These are phyloP conservation scores for Plusia festucae DNA, from an alignment of 2,888 invertebrate genomes.

Conservation along the genomic window DNA sequence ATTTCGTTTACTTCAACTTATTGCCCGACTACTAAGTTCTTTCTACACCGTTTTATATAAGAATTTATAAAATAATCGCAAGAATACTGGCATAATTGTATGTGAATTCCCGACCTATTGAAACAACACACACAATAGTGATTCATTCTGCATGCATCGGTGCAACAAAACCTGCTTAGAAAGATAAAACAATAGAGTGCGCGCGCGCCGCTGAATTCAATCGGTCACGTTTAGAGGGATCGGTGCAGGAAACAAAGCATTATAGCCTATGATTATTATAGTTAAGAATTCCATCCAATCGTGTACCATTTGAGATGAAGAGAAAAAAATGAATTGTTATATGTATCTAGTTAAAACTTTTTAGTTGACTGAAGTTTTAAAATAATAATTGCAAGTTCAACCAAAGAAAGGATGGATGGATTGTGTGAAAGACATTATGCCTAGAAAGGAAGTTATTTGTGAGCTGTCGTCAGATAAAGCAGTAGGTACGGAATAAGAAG, in stretches of 20 bases:
- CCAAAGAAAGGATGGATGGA: too few relatives aligned
- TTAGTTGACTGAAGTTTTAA: not conserved
- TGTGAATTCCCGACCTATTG: slow-evolving; percentile 28
- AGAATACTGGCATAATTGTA: not conserved
- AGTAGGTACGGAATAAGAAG: too few relatives aligned
- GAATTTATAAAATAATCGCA: slow-evolving; percentile 2
- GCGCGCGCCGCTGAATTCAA: slow-evolving; percentile 34
- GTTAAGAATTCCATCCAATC: slow-evolving; percentile 28
- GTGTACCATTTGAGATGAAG: not conserved
- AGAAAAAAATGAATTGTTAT: not conserved
- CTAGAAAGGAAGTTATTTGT: too few relatives aligned
- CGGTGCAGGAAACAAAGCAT: slow-evolving; percentile 39
- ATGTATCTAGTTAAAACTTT: not conserved
- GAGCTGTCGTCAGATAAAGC: too few relatives aligned
- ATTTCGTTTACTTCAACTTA: too few relatives aligned
- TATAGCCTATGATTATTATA: slow-evolving; percentile 10
- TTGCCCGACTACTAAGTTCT: too few relatives aligned
- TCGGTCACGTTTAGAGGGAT: slow-evolving; percentile 42
- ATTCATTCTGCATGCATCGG: slow-evolving; percentile 41
- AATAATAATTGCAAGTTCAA: not conserved
- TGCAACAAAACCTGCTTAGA: slow-evolving; percentile 37
- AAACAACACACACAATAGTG: slow-evolving; percentile 35
- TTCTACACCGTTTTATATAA: not conserved
- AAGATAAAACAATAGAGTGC: slow-evolving; percentile 45
- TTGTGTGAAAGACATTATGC: too few relatives aligned